These are phyloP conservation scores for Tupaia chinensis DNA, from an alignment of 2,113 vertebrate genomes.

Conservation along the genomic window DNA sequence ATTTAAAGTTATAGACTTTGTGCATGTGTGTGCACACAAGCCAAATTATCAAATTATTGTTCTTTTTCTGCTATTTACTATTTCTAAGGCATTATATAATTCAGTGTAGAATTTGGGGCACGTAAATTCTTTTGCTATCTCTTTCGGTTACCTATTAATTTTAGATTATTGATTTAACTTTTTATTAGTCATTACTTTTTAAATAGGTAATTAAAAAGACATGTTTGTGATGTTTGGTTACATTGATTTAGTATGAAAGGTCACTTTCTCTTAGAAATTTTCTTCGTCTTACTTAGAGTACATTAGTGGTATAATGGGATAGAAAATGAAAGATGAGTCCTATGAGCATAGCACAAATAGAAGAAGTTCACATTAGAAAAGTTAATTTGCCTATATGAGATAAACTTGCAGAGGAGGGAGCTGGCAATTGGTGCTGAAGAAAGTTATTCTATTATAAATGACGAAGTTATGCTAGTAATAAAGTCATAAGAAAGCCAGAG, in stretches of 20 bases:
- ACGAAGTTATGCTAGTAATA: neutral
- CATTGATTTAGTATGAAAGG: neutral
- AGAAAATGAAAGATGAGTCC: neutral
- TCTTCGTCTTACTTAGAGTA: neutral
- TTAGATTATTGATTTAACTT: neutral
- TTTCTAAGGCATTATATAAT: neutral
- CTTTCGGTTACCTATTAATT: neutral
- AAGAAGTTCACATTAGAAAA: constrained; percentile 28
- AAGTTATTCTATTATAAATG: neutral
- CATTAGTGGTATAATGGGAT: neutral
- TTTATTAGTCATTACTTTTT: neutral
- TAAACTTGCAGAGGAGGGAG: neutral
- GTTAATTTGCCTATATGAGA: neutral
- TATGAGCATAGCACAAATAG: neutral
- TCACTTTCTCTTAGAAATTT: neutral
- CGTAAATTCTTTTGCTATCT: neutral
- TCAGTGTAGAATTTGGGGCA: neutral
- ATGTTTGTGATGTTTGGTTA: neutral
- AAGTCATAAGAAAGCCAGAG: neutral
- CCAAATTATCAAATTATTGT: neutral
- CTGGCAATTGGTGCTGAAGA: neutral
- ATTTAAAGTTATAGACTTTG: neutral
- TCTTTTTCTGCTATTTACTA: neutral
- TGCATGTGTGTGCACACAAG: neutral
- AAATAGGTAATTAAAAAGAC: neutral